A percentile compares a stretch with the other conserved stretches of the same genome.
Conservation (phyloP, 2,888 invertebrate genomes). For the Salpingus planirostris region DNA sequence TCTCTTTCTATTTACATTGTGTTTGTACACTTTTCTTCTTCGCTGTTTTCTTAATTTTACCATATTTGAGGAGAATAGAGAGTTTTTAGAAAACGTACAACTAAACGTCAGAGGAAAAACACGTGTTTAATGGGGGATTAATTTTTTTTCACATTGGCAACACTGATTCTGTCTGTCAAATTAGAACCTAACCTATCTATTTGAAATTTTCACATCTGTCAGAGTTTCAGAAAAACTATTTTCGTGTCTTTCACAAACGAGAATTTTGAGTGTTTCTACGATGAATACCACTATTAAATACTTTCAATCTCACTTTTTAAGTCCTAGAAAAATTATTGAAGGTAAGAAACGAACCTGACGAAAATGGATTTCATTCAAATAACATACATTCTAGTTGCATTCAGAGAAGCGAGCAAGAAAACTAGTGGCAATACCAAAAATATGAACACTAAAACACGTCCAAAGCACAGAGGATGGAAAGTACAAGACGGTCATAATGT, state of each 20-base stretch:
- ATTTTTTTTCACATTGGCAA: too few species aligned
- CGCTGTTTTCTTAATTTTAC: conserved; percentile 53
- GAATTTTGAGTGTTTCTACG: too few species aligned
- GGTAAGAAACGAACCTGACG: neutral
- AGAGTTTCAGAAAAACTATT: too few species aligned
- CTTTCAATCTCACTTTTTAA: neutral
- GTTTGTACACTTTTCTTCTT: conserved; percentile 57
- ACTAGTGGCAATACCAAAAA: conserved; percentile 64
- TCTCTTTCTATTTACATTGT: conserved; percentile 65
- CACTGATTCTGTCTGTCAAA: too few species aligned
- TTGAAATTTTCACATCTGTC: too few species aligned
- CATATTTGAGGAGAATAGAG: too few species aligned
- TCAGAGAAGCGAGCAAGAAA: conserved; percentile 58
- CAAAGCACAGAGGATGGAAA: conserved; percentile 72
- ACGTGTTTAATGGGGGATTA: too few species aligned
- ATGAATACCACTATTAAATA: conserved; percentile 32
- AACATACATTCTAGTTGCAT: neutral
- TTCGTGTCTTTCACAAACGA: too few species aligned
- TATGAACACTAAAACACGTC: conserved; percentile 54
- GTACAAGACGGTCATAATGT: conserved; percentile 64
- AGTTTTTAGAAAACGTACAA: too few species aligned
- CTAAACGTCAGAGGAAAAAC: neutral
- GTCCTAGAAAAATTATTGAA: neutral
- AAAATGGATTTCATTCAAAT: neutral
- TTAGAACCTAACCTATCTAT: too few species aligned